phyloP scores from a whole-genome alignment of 2,113 vertebrate species.

The Ploceus nigricollis region DNA sequence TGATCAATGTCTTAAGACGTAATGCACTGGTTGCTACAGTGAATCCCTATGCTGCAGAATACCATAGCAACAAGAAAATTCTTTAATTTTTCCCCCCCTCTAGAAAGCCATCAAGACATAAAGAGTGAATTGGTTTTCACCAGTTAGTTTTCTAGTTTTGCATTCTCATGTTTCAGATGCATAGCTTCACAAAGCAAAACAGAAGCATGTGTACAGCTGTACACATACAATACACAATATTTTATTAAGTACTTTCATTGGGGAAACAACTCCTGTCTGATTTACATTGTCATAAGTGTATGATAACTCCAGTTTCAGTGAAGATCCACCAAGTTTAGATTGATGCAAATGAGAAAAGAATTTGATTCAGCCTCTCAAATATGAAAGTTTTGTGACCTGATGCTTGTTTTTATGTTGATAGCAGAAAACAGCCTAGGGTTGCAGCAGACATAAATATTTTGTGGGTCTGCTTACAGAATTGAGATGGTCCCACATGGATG shows the following conservation, averaged over 20 bases:
- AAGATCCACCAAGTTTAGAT: neutral
- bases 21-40: neutral
- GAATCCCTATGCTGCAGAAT: neutral
- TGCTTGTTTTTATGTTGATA: neutral
- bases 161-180: neutral
- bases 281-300: neutral
- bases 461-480: neutral
- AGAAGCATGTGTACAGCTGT: neutral
- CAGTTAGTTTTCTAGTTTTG: neutral
- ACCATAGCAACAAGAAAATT: slow-evolving; percentile 39
- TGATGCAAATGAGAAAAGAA: neutral
- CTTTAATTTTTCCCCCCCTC: neutral
- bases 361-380: neutral
- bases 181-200: neutral
- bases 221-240: neutral
- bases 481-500: too few relatives aligned
- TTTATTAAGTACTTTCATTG: neutral
- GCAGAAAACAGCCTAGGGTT: neutral
- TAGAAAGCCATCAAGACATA: neutral
- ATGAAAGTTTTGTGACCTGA: neutral
- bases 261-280: neutral
- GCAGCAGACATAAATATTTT: neutral
- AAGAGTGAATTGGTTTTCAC: neutral
- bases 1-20: neutral
- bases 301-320: neutral